A percentile compares a stretch with the other conserved stretches of the same genome.
phyloP scores from a whole-genome alignment of 2,888 invertebrate species.

The Ephialtes manifestator region DNA sequence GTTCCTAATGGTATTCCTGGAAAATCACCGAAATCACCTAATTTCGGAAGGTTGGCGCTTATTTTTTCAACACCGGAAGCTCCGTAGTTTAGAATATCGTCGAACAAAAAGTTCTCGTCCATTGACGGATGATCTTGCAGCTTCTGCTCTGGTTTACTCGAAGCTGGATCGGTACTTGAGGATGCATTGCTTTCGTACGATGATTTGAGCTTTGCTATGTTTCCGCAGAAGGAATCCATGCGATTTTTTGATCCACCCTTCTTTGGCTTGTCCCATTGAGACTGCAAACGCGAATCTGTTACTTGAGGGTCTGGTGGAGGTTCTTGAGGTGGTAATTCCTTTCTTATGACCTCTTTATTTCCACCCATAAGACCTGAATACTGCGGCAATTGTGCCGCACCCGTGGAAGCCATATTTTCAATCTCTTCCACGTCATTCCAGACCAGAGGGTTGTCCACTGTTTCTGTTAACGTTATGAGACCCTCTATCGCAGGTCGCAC shows the following conservation, averaged over 20 bases:
- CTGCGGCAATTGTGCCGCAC: not conserved
- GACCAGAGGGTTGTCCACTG: constrained; percentile 54
- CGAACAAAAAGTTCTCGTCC: constrained; percentile 11
- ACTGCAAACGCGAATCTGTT: not conserved
- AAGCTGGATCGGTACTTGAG: not conserved
- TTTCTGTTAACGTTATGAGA: constrained; percentile 76
- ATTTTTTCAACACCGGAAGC: constrained; percentile 2
- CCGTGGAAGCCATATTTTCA: not conserved
- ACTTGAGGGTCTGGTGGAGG: not conserved
- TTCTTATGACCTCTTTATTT: not conserved
- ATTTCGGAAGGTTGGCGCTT: not conserved
- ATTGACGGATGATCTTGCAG: not conserved
- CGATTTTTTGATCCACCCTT: constrained; percentile 66
- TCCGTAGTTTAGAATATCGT: constrained; percentile 6
- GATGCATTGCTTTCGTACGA: constrained; percentile 8
- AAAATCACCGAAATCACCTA: not conserved
- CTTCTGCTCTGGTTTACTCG: not conserved
- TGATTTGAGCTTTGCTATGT: constrained; percentile 70
- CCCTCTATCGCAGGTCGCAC: constrained; percentile 77
- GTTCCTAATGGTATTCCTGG: not conserved
- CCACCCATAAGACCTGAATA: not conserved
- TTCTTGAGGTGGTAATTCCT: not conserved
- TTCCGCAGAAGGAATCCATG: constrained; percentile 70
- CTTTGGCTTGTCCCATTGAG: constrained; percentile 70
- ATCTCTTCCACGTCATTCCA: not conserved